phyloP scores from a whole-genome alignment of 2,888 invertebrate genomes.

The Epinotia bilunana region DNA sequence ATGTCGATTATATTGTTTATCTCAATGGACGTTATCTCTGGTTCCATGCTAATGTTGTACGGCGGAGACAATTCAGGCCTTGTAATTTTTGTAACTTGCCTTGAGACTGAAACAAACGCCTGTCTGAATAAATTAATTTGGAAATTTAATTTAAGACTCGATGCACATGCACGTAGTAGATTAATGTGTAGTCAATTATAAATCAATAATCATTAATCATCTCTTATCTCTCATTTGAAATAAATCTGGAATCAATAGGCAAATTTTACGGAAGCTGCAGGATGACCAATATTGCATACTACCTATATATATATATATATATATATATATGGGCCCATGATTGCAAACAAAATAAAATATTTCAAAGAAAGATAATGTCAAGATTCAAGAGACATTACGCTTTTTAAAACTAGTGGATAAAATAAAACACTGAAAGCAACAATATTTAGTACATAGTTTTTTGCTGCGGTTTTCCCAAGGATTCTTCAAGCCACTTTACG shows the following conservation, averaged over 20 bases:
- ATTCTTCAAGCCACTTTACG: conserved; percentile 5
- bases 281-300: too few relatives aligned
- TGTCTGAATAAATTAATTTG: neutral
- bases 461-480: conserved; percentile 9
- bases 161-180: neutral
- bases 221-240: too few relatives aligned
- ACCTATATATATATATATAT: too few relatives aligned
- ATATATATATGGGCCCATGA: too few relatives aligned
- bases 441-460: neutral
- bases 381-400: too few relatives aligned
- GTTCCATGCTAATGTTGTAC: conserved; percentile 32
- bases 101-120: conserved; percentile 22
- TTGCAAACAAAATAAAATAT: too few relatives aligned
- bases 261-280: too few relatives aligned
- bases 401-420: too few relatives aligned
- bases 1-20: conserved; percentile 37
- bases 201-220: too few relatives aligned
- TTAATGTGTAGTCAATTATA: neutral
- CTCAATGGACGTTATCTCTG: conserved; percentile 23
- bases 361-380: too few relatives aligned
- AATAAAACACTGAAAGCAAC: too few relatives aligned
- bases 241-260: too few relatives aligned
- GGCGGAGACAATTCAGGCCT: conserved; percentile 12
- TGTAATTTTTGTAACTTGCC: conserved; percentile 17
- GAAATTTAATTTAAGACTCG: neutral